Evolutionary conservation across 2,113 vertebrate genomes (phyloP).

Genomic region (Protobothrops mucrosquamatus): DNA sequence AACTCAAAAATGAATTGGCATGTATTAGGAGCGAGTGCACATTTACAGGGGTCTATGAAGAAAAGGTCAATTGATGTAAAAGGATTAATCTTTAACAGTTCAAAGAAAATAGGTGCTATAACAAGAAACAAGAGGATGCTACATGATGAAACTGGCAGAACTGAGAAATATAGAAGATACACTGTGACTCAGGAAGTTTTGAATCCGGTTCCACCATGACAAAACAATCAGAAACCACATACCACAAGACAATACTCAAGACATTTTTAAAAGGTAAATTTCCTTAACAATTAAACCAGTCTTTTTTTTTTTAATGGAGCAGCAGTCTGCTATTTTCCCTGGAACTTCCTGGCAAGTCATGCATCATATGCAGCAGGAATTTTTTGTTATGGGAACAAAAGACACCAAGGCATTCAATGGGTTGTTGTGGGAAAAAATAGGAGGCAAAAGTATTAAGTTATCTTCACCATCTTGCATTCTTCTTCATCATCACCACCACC

Average conservation of each 20-base stretch:
- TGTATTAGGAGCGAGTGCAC: background rate
- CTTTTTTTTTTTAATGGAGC: background rate
- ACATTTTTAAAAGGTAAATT: background rate
- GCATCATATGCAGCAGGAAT: background rate
- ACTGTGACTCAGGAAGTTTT: background rate
- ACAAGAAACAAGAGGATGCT: background rate
- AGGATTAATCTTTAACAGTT: background rate
- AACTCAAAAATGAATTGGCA: background rate
- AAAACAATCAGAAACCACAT: background rate
- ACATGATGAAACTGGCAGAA: background rate
- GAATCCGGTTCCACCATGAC: background rate
- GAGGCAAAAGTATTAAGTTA: background rate
- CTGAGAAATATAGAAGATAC: background rate
- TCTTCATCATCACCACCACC: background rate
- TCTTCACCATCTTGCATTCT: background rate
- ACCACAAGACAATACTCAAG: background rate
- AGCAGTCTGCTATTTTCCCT: background rate
- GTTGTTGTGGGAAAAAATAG: background rate
- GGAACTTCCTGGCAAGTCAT: background rate
- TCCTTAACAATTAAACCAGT: background rate
- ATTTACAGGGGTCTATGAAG: background rate
- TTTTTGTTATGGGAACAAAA: background rate
- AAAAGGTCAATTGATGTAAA: background rate
- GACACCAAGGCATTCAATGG: background rate
- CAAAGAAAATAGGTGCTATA: no score